A percentile compares a stretch with the other conserved stretches of the same genome.
phyloP scores from a whole-genome alignment of 2,888 invertebrate genomes.

The Drosophila suboccidentalis region DNA sequence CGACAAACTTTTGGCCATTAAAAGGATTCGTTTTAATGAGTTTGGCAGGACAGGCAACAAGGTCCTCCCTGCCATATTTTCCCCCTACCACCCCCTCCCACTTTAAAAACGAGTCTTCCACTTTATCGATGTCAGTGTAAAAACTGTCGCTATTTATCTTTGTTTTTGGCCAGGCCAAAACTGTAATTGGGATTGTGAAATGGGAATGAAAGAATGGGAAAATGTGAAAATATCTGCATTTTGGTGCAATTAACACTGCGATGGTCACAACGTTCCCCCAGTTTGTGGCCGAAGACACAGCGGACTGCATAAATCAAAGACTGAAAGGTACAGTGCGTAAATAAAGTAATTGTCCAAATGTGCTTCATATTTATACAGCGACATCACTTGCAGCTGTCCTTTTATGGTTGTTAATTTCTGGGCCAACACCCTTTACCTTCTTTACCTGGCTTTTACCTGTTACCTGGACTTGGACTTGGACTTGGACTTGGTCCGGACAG shows the following conservation, averaged over 20 bases:
- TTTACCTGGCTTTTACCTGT: not conserved
- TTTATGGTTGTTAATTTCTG: conserved; percentile 66
- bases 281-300: conserved; percentile 13
- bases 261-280: conserved; percentile 8
- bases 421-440: conserved; percentile 64
- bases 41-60: conserved; percentile 71
- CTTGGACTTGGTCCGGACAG: not conserved
- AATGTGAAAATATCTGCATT: conserved; percentile 62
- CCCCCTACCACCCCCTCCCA: conserved; percentile 10
- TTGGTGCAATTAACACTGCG: conserved; percentile 77
- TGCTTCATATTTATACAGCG: conserved; percentile 47
- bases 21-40: conserved; percentile 80
- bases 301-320: conserved; percentile 76
- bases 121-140: conserved; percentile 51
- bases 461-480: not conserved
- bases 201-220: not conserved
- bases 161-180: conserved; percentile 50
- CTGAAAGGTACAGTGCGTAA: conserved; percentile 66
- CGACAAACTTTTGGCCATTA: conserved; percentile 77
- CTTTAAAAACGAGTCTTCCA: conserved; percentile 12
- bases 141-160: conserved; percentile 77
- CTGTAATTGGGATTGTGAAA: conserved; percentile 32
- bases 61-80: conserved; percentile 13
- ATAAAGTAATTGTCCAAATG: conserved; percentile 79
- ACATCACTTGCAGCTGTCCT: conserved; percentile 34